phyloP scores from a whole-genome alignment of 2,888 invertebrate species.

The Caradrina kadenii region DNA sequence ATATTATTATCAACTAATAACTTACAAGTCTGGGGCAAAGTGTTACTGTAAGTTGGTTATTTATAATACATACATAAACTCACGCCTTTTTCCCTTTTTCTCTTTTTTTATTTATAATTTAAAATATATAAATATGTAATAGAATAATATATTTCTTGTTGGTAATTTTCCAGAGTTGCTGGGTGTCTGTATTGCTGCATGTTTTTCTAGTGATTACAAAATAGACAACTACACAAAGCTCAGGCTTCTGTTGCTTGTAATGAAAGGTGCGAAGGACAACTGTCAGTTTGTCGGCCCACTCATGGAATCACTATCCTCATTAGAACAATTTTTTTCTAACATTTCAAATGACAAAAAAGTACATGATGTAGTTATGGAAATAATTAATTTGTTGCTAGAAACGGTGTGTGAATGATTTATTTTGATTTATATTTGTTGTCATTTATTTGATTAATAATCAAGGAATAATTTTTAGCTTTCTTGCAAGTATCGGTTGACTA shows the following conservation, averaged over 20 bases:
- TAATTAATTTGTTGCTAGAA: constrained; percentile 78
- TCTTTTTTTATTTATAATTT: no score
- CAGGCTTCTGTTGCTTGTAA: constrained; percentile 81
- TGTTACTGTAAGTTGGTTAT: no score
- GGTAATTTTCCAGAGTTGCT: constrained; percentile 76
- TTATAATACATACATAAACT: no score
- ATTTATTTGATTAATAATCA: constrained; percentile 10
- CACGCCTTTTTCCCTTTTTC: no score
- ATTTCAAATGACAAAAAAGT: constrained; percentile 80
- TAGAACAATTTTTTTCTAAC: constrained; percentile 77
- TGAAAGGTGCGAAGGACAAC: constrained; percentile 82
- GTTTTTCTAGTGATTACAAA: constrained; percentile 73
- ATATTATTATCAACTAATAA: no score
- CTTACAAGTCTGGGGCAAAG: no score
- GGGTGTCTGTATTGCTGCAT: constrained; percentile 76
- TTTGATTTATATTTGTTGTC: not conserved
- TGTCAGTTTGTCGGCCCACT: constrained; percentile 82
- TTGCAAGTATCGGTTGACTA: constrained; percentile 85
- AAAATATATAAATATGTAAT: no score
- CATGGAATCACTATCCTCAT: constrained; percentile 75
- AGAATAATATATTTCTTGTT: not conserved
- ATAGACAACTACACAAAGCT: constrained; percentile 84
- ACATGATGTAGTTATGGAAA: constrained; percentile 82
- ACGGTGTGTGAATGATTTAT: constrained; percentile 69
- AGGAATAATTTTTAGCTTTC: constrained; percentile 80